phyloP scores from a whole-genome alignment of 64 coral and sea anemone species.

The Pocillopora verrucosa region DNA sequence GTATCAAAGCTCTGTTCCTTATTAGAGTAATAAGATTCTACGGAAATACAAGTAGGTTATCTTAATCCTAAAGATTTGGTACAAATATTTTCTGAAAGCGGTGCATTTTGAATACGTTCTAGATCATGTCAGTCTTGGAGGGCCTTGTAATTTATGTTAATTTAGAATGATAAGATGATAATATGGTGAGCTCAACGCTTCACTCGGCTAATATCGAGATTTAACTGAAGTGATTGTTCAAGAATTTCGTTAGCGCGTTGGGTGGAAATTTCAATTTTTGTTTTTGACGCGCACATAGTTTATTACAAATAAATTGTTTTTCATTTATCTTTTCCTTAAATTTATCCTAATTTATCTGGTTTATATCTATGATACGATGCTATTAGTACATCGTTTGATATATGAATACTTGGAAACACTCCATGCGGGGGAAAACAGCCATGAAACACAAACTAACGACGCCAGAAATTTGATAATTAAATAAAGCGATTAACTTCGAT shows the following conservation, averaged over 20 bases:
- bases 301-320: not conserved
- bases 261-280: not conserved
- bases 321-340: not conserved
- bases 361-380: not conserved
- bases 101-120: not conserved
- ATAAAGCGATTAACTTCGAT: not conserved
- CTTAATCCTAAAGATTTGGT: not conserved
- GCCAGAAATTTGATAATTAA: not conserved
- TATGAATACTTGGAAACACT: not conserved
- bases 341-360: not conserved
- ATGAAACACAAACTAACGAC: not conserved
- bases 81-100: not conserved
- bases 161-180: not conserved
- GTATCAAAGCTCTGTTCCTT: not conserved
- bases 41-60: not conserved
- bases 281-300: not conserved
- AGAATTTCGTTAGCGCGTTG: not conserved
- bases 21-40: not conserved
- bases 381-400: constrained; percentile 12
- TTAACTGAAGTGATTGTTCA: not conserved
- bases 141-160: not conserved
- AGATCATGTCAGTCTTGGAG: not conserved
- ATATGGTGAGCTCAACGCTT: not conserved
- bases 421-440: not conserved
- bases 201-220: not conserved